Conservation (phyloP, 1,140 invertebrate species). For the Epicauta chinensis region DNA sequence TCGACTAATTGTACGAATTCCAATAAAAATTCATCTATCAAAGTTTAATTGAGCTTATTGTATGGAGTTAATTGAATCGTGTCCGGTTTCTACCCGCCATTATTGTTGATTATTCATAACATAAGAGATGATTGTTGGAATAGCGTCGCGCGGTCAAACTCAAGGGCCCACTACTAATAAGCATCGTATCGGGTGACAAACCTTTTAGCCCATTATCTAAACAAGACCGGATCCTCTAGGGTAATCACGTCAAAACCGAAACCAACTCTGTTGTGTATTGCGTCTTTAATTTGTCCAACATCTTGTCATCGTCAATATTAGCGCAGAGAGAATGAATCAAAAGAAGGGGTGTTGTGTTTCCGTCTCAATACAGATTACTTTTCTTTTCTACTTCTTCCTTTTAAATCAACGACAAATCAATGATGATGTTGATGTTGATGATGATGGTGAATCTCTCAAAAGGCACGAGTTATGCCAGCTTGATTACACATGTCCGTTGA, state of each 20-base stretch:
- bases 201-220: constrained; percentile 19
- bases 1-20: too few species aligned
- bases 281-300: neutral
- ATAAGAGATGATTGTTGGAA: constrained; percentile 9
- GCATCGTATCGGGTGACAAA: constrained; percentile 14
- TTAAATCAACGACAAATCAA: neutral
- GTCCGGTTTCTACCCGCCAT: neutral
- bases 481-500: constrained; percentile 35
- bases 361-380: neutral
- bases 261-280: neutral
- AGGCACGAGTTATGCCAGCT: constrained; percentile 28
- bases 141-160: constrained; percentile 12
- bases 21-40: neutral
- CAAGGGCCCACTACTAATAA: constrained; percentile 14
- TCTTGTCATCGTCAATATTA: too few species aligned
- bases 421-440: neutral
- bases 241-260: constrained; percentile 17
- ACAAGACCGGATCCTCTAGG: constrained; percentile 16
- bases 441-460: constrained; percentile 17
- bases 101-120: constrained; percentile 6
- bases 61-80: constrained; percentile 5
- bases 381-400: neutral
- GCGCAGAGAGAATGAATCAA: too few species aligned
- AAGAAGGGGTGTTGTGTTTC: too few species aligned
- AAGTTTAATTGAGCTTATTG: neutral